Percentiles rank a stretch among this genome's conserved stretches.
These are phyloP conservation scores for Danio kyathit DNA, from an alignment of 2,797 vertebrate species.

Conservation along the genomic window DNA sequence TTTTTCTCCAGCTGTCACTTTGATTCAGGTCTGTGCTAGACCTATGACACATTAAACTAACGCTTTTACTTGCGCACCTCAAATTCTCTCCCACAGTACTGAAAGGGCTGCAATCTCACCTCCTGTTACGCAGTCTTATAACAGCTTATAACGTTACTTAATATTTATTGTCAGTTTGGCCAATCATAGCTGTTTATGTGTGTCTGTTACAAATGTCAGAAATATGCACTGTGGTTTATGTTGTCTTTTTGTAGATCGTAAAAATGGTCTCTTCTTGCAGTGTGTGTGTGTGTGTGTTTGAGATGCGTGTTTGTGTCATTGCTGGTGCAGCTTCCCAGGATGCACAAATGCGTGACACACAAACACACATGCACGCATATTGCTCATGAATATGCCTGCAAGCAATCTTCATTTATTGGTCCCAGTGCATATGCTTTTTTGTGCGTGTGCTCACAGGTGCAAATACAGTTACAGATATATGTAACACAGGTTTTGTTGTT, in stretches of 20 bases:
- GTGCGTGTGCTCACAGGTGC: slow-evolving; percentile 44
- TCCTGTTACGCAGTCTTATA: slow-evolving; percentile 2
- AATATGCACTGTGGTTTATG: background rate
- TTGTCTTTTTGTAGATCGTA: slow-evolving; percentile 38
- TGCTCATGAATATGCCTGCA: slow-evolving; percentile 31
- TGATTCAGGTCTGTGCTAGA: slow-evolving; percentile 53
- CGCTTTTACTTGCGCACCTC: slow-evolving; percentile 42
- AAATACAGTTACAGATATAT: slow-evolving; percentile 22
- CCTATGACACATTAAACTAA: slow-evolving; percentile 59
- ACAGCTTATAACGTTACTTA: slow-evolving; percentile 4
- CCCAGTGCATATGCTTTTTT: slow-evolving; percentile 28
- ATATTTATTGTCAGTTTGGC: slow-evolving; percentile 14
- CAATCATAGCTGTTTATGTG: background rate
- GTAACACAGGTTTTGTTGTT: background rate
- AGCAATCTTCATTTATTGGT: slow-evolving; percentile 17
- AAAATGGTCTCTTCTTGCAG: slow-evolving; percentile 22
- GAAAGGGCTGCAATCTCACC: slow-evolving; percentile 15
- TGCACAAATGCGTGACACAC: slow-evolving; percentile 28
- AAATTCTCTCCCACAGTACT: slow-evolving; percentile 17
- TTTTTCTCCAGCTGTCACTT: slow-evolving; percentile 52
- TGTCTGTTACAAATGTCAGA: background rate
- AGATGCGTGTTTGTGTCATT: slow-evolving; percentile 28
- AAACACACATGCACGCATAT: slow-evolving; percentile 45
- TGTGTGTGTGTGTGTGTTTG: slow-evolving; percentile 24
- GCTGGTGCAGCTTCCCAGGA: slow-evolving; percentile 47